Evolutionary conservation across 2,797 vertebrate species (phyloP), one percentile per base, ranked within the genome.

Genomic region (Hyperoplus lanceolatus): DNA sequence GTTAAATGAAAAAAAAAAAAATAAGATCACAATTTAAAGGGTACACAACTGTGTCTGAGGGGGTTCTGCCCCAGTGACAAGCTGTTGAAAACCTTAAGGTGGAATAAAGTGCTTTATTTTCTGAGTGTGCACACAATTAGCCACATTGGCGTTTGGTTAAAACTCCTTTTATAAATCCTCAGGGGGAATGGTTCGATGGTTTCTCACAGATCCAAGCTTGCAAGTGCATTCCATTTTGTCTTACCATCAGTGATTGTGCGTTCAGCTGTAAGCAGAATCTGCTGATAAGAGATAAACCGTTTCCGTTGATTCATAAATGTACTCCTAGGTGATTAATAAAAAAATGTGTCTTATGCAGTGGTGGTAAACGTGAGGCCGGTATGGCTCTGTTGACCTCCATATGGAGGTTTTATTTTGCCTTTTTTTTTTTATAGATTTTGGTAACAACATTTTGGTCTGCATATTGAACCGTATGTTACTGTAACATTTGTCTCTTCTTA

Each of bases 171-270:
- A 59, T 39, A 50, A 6, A 60, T 36, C 41, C 42, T 51, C 12
- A 49, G 50, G 16, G 75, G 56, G 79, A 69, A 39, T 57, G 61
- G 80, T 53, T 60, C 62, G 48, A 59, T 62, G 46, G 18, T 75
- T 84, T 41, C 68, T 83, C 75, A 85, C 51, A 65, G 56, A 79
- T 83, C 21, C 57, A 39, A 41, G 71, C 51, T 51, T 75, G 66
- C 63, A 70, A 75, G 64, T 46, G 15, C 56, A 80, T 85, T 78
- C 80, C 75, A 46, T 42, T 29, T 51, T 21, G 38, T 62, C 45
- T 81, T 74, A 18, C 39, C 56, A 67, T 63, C 36, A 18, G 50
- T 48, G 50, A 43, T 68, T 41, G 63, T 13, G 16, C 41, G 56
- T 63, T 66, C 39, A 65, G 8, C 51, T 58, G n/a, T 7, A 21